Percentiles rank a stretch among this genome's conserved stretches.
These are phyloP conservation scores for Lycodopsis pacificus DNA, from an alignment of 2,797 vertebrate species.

Conservation along the genomic window DNA sequence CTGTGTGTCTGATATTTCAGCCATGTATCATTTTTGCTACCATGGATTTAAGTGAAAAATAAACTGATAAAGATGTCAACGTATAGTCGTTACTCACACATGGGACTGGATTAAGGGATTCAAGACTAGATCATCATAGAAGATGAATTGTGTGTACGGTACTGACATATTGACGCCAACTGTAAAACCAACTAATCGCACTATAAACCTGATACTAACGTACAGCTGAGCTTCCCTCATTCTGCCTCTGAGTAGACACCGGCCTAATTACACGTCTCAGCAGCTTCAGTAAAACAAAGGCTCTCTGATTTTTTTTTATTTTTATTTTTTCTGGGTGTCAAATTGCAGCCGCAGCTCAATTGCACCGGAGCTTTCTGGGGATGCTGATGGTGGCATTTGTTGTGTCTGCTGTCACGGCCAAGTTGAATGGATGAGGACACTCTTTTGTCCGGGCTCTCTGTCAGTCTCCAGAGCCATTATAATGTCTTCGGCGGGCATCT, in stretches of 20 bases:
- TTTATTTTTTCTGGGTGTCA: slow-evolving; percentile 23
- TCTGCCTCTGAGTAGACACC: slow-evolving; percentile 26
- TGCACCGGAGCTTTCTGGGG: slow-evolving; percentile 56
- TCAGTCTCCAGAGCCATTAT: slow-evolving; percentile 72
- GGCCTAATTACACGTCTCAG: slow-evolving; percentile 47
- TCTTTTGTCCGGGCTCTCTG: slow-evolving; percentile 75
- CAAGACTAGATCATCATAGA: neutral
- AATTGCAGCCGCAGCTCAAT: slow-evolving; percentile 42
- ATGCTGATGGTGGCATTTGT: slow-evolving; percentile 60
- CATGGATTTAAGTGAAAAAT: slow-evolving; percentile 79
- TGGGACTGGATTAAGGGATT: neutral
- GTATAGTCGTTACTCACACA: neutral
- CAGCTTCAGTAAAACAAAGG: slow-evolving; percentile 42
- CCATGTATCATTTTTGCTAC: slow-evolving; percentile 81
- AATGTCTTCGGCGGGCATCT: slow-evolving; percentile 64
- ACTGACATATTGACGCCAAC: neutral
- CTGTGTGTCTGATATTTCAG: slow-evolving; percentile 73
- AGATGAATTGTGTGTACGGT: neutral
- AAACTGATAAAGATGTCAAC: slow-evolving; percentile 45
- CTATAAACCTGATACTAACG: slow-evolving; percentile 12
- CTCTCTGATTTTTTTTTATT: slow-evolving; percentile 9
- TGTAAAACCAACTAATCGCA: neutral
- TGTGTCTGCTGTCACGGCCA: slow-evolving; percentile 72
- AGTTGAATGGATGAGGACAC: slow-evolving; percentile 72
- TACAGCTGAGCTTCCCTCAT: slow-evolving; percentile 2